phyloP scores from a whole-genome alignment of 2,888 invertebrate species.

The Dioctria linearis region DNA sequence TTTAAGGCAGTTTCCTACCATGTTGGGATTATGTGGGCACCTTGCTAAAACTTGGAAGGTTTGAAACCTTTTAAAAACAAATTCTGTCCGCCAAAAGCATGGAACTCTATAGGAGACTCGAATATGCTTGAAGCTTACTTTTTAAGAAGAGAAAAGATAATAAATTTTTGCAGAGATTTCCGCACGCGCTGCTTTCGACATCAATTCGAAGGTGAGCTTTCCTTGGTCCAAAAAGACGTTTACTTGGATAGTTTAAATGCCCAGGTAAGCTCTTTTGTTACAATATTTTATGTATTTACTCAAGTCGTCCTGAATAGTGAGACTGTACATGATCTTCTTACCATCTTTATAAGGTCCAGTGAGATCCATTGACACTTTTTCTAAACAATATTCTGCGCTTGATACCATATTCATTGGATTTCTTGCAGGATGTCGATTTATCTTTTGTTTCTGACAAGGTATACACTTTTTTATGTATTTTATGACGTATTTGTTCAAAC shows the following conservation, averaged over 20 bases:
- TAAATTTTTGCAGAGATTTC: slow-evolving; percentile 68
- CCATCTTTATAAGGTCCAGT: too few species aligned
- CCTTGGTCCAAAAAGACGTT: slow-evolving; percentile 64
- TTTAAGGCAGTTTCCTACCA: slow-evolving; percentile 66
- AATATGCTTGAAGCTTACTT: slow-evolving; percentile 69
- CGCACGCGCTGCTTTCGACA: slow-evolving; percentile 69
- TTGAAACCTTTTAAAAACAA: slow-evolving; percentile 65
- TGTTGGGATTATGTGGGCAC: slow-evolving; percentile 66
- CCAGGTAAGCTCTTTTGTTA: too few species aligned
- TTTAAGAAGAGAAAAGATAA: slow-evolving; percentile 68
- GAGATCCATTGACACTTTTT: too few species aligned
- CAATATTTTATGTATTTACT: too few species aligned
- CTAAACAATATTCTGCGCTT: too few species aligned
- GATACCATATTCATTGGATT: too few species aligned
- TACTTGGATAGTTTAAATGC: slow-evolving; percentile 64
- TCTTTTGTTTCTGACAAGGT: too few species aligned
- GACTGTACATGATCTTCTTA: too few species aligned
- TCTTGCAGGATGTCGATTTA: too few species aligned
- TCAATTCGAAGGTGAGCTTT: slow-evolving; percentile 66
- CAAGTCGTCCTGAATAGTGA: too few species aligned
- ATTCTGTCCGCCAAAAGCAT: slow-evolving; percentile 64
- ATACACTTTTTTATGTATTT: too few species aligned
- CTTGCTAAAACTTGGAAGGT: slow-evolving; percentile 64
- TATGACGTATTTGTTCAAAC: too few species aligned
- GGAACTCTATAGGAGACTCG: slow-evolving; percentile 61